Conservation (phyloP, 2,797 vertebrate genomes). For the Bradypus variegatus region DNA sequence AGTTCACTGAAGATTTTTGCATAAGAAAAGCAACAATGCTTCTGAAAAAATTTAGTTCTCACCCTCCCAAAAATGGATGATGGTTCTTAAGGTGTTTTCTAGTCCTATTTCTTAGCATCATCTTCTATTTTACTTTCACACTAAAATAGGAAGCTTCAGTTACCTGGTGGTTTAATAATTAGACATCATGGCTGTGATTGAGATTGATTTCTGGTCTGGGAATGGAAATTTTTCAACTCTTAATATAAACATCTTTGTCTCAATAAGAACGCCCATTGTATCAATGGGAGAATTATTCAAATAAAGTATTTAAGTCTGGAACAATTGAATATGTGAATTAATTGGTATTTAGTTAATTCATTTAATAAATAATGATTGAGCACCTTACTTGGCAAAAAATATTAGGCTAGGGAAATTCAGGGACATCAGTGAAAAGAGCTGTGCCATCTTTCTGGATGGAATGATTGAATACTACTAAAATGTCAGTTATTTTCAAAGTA, state of each 20-base stretch:
- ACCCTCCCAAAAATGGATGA: not conserved
- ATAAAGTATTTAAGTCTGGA: slow-evolving; percentile 4
- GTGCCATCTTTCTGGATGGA: not conserved
- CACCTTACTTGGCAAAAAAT: not conserved
- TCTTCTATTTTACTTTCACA: slow-evolving; percentile 49
- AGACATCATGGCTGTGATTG: slow-evolving; percentile 40
- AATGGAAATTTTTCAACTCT: slow-evolving; percentile 45
- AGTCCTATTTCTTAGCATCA: slow-evolving; percentile 37
- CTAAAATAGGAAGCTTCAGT: slow-evolving; percentile 36
- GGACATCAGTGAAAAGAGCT: not conserved
- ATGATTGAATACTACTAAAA: not conserved
- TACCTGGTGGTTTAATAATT: slow-evolving; percentile 56
- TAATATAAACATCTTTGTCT: slow-evolving; percentile 33
- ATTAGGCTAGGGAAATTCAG: not conserved
- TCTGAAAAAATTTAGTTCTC: not conserved
- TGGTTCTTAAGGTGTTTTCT: slow-evolving; percentile 1
- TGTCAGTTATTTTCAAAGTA: not conserved
- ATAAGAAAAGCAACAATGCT: slow-evolving; percentile 6
- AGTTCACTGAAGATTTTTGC: not conserved
- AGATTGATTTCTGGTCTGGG: slow-evolving; percentile 42
- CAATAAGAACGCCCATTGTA: slow-evolving; percentile 18
- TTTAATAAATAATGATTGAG: slow-evolving; percentile 14
- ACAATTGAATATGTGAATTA: slow-evolving; percentile 20
- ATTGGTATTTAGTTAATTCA: slow-evolving; percentile 8
- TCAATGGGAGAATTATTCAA: not conserved